Percentiles rank a stretch among this genome's conserved stretches.
Evolutionary conservation across 1,140 invertebrate species (phyloP).

Genomic region (Drosophila nasuta): DNA sequence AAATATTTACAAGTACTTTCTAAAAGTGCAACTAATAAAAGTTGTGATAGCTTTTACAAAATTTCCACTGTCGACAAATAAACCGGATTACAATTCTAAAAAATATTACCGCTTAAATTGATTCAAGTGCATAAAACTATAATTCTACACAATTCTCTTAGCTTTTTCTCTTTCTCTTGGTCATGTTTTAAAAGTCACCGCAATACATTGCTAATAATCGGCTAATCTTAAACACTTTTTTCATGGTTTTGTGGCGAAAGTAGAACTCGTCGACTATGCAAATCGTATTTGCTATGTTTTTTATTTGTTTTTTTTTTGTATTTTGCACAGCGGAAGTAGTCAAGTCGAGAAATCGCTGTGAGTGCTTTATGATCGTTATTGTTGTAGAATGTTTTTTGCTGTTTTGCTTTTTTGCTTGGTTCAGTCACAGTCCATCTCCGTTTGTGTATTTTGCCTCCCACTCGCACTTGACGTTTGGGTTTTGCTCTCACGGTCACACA

Average conservation of each 20-base stretch:
- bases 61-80: too few relatives aligned
- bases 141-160: not conserved
- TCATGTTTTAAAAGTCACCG: not conserved
- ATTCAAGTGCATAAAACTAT: not conserved
- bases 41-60: too few relatives aligned
- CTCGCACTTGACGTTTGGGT: not conserved
- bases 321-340: conserved; percentile 59
- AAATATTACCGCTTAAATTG: too few relatives aligned
- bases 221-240: conserved; percentile 5
- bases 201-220: conserved; percentile 5
- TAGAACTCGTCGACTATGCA: conserved; percentile 66
- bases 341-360: conserved; percentile 51
- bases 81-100: too few relatives aligned
- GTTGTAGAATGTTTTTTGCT: conserved; percentile 9
- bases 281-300: conserved; percentile 23
- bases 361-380: conserved; percentile 50
- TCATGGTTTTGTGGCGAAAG: conserved; percentile 46
- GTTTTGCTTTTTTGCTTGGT: not conserved
- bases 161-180: not conserved
- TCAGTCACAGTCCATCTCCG: conserved; percentile 25
- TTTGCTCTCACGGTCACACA: conserved; percentile 7
- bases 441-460: conserved; percentile 37
- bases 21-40: too few relatives aligned
- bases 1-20: too few relatives aligned
- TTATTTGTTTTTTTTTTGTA: not conserved